Evolutionary conservation across 2,888 invertebrate genomes (phyloP).

Genomic region (Hedya salicella): DNA sequence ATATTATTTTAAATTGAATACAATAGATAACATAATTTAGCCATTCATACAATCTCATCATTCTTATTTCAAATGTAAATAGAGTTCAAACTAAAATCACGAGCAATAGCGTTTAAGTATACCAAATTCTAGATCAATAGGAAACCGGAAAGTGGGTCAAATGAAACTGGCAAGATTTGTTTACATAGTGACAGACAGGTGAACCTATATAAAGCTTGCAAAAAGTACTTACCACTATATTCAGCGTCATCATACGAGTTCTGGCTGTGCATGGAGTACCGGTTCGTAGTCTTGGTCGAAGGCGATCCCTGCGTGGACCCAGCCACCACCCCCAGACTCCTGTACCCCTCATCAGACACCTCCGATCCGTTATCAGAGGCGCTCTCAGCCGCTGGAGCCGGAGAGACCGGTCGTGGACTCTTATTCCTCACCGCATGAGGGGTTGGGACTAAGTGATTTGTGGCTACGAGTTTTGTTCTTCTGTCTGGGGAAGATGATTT

Average conservation of each 20-base stretch:
- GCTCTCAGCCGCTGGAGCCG: constrained; percentile 85
- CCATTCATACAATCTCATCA: no score
- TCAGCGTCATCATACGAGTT: constrained; percentile 90
- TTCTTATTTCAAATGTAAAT: no score
- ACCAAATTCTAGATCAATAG: no score
- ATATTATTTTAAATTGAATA: no score
- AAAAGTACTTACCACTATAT: constrained; percentile 84
- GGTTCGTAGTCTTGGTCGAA: constrained; percentile 83
- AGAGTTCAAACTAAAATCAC: no score
- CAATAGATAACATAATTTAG: no score
- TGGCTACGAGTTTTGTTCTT: constrained; percentile 68
- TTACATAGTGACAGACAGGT: no score
- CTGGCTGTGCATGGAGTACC: constrained; percentile 89
- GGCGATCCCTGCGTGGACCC: constrained; percentile 81
- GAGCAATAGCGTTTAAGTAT: no score
- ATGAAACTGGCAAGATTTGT: no score
- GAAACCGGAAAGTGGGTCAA: no score
- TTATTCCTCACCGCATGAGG: constrained; percentile 75
- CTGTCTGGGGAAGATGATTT: constrained; percentile 78
- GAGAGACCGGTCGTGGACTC: constrained; percentile 81
- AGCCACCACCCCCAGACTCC: constrained; percentile 89
- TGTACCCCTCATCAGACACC: constrained; percentile 93
- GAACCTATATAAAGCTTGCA: constrained; percentile 7
- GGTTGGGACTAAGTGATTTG: constrained; percentile 81
- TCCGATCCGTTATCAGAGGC: constrained; percentile 93